phyloP scores from a whole-genome alignment of 2,113 vertebrate species.

The Gadus macrocephalus region DNA sequence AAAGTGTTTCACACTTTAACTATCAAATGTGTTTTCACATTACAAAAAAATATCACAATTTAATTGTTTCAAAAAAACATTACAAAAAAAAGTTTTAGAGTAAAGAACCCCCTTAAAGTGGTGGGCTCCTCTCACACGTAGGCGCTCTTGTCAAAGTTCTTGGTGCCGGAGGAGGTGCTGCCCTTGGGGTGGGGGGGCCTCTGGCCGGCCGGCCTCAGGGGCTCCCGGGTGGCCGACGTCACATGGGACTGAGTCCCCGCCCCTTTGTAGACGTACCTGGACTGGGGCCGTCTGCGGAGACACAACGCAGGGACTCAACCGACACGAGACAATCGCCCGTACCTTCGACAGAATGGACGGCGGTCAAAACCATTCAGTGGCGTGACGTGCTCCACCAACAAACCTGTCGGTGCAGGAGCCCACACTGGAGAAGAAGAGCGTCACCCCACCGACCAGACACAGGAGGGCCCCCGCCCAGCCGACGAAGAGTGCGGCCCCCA shows the following conservation, averaged over 20 bases:
- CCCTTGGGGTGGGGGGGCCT: constrained; percentile 51
- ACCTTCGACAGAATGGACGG: no score
- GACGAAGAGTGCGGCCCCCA: constrained; percentile 77
- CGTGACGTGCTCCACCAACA: background rate
- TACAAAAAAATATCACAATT: background rate
- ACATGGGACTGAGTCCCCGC: constrained; percentile 76
- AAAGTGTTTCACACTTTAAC: background rate
- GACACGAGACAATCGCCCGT: no score
- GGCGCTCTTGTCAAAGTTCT: constrained; percentile 74
- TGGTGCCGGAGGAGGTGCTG: constrained; percentile 58
- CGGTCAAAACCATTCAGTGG: no score
- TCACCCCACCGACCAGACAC: constrained; percentile 68
- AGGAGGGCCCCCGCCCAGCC: constrained; percentile 77
- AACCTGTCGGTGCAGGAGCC: constrained; percentile 61
- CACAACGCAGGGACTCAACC: constrained; percentile 3
- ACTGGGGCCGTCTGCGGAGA: constrained; percentile 42
- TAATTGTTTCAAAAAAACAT: constrained; percentile 13
- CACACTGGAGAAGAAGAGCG: constrained; percentile 70
- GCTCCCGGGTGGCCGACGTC: constrained; percentile 74
- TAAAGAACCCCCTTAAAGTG: no score
- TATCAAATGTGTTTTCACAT: background rate
- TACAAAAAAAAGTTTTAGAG: no score
- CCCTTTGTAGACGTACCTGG: constrained; percentile 73
- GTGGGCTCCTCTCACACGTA: constrained; percentile 65
- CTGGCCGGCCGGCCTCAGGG: constrained; percentile 62